phyloP scores from a whole-genome alignment of 1,140 invertebrate species.

The Scaptomyza graminum region DNA sequence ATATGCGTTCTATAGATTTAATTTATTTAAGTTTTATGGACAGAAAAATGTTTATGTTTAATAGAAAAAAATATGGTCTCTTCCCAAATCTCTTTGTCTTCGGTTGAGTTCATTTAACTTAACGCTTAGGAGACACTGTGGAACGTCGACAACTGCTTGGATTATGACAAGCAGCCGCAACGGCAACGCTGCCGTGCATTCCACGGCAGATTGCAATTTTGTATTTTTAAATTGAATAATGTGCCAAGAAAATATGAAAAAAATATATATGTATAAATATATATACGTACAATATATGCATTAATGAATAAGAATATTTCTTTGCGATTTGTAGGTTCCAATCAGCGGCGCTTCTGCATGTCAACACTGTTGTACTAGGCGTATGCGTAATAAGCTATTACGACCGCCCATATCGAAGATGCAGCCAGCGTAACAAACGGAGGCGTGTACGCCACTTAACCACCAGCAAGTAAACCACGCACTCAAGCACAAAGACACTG shows the following conservation, averaged over 20 bases:
- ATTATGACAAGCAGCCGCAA: constrained; percentile 76
- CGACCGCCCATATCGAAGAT: constrained; percentile 36
- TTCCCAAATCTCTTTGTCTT: too few species aligned
- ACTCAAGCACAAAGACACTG: constrained; percentile 55
- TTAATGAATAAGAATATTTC: constrained; percentile 28
- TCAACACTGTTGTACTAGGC: constrained; percentile 28
- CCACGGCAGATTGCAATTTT: constrained; percentile 72
- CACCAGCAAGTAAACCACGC: constrained; percentile 37
- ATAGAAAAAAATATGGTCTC: too few species aligned
- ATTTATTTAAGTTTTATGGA: too few species aligned
- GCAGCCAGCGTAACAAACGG: constrained; percentile 35
- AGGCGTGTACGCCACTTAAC: constrained; percentile 41
- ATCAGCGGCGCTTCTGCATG: constrained; percentile 3
- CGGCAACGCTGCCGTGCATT: constrained; percentile 65
- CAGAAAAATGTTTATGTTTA: too few species aligned
- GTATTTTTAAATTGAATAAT: constrained; percentile 82
- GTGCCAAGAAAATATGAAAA: constrained; percentile 75
- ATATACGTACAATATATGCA: constrained; percentile 12
- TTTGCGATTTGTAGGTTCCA: constrained; percentile 25
- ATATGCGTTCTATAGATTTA: too few species aligned
- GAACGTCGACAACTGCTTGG: constrained; percentile 72
- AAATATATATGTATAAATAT: constrained; percentile 45
- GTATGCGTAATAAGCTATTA: constrained; percentile 37
- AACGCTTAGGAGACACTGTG: constrained; percentile 29
- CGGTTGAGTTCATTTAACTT: not conserved